Base-by-base conservation (phyloP, 2,797 vertebrate genomes). In the Passerculus sandwichensis region DNA sequence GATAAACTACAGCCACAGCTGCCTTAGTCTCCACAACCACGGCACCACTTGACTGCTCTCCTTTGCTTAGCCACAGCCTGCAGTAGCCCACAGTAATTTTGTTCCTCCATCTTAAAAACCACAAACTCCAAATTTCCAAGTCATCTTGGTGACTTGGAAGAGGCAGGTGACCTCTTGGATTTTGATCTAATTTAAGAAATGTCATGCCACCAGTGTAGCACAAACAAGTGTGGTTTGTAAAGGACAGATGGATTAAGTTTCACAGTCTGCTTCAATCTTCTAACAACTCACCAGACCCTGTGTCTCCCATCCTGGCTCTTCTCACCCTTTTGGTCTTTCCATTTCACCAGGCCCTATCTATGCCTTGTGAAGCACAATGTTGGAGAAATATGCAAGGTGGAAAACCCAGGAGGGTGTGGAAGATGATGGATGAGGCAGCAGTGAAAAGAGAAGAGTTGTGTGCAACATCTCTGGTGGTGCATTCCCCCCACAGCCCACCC, bases 311-410 rank as follows among this genome's bases (percentile, higher is more conserved):
- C 20, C 27, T 79, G 40, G 6, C 44, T 91, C 60, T 40, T 92
- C 44, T 57, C 56, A 69, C 30, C 19, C 29, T 36, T 85, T 56
- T 26, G n/a, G 27, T 72, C 19, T 32, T 93, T 54, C 13, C 15
- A 18, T 57, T 65, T 71, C 32, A 74, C 36, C 48, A 70, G 16
- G 16, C 20, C n/a, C 48, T 79, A 76, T 4, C 36, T 44, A 15
- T 1, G 0, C 32, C 38, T 59, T 1, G 1, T 53, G n/a, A 82
- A 76, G 29, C 9, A 64, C 22, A 61, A 3, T 34, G 27, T 1
- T 60, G 72, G 36, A 73, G 57, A 61, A 50, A 81, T 10, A 50
- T 23, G 27, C 23, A 81, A 45, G 27, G 30, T 59, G 64, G 44
- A 65, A 93, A 84, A 18, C 32, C 17, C 25, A 57, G 54, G 22